Conservation (phyloP, 2,113 vertebrate genomes). For the Rhineura floridana region DNA sequence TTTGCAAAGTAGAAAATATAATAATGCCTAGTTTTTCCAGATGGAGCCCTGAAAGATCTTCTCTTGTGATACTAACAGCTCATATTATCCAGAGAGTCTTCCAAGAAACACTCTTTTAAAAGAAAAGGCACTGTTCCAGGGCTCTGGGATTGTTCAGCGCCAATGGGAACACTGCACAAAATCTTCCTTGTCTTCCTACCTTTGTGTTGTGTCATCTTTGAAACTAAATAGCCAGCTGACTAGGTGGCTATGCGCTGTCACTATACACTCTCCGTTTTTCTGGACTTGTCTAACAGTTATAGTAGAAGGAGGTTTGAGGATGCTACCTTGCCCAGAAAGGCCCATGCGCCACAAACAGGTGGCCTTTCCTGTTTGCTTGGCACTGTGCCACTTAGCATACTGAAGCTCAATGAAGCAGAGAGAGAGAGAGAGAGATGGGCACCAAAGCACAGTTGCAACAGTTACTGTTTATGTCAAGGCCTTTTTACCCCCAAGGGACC, state of each 20-base stretch:
- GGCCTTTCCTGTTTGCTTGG: slow-evolving; percentile 54
- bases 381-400: slow-evolving; percentile 16
- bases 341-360: slow-evolving; percentile 69
- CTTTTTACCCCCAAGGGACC: slow-evolving; percentile 73
- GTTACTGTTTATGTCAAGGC: slow-evolving; percentile 77
- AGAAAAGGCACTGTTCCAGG: not conserved
- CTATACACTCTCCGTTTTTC: not conserved
- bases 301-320: not conserved
- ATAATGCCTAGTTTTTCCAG: not conserved
- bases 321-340: slow-evolving; percentile 16
- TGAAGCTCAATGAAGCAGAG: slow-evolving; percentile 44
- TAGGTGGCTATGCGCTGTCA: not conserved
- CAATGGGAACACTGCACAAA: not conserved
- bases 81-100: not conserved
- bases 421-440: slow-evolving; percentile 57
- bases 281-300: not conserved
- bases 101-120: not conserved
- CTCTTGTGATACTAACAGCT: not conserved
- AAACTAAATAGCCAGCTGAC: slow-evolving; percentile 11
- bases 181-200: not conserved
- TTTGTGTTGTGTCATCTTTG: slow-evolving; percentile 33
- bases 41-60: not conserved
- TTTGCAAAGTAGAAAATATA: not conserved
- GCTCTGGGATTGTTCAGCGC: not conserved
- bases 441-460: slow-evolving; percentile 64